Evolutionary conservation across 1,140 invertebrate species (phyloP), one percentile per base, ranked within the genome.

Genomic region (Vanessa atalanta): DNA sequence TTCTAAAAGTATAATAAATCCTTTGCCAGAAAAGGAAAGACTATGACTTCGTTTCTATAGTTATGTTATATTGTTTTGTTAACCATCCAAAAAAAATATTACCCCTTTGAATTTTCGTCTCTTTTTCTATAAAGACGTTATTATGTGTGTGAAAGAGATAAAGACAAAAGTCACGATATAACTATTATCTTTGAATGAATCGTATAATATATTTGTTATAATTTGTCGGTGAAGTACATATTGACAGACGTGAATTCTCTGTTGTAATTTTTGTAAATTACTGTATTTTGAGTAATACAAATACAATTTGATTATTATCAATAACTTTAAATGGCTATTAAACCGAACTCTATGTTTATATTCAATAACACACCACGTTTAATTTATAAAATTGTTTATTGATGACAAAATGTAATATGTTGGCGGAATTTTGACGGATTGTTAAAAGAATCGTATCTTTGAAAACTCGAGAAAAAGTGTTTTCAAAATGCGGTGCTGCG

Each of bases 401-500:
- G 20, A 13, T 8, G 20, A 23, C 9, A 12, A 23, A 50, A 50
- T 50, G 14, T 50, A 50, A n/a, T 50, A 4, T 14, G 13, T 50
- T 50, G 12, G 6, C 37, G 37, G 9, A 43, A 43, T 43, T 53
- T 53, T 8, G 50, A 53, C 50, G 50, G n/a, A 53, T 9, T 53
- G 5, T n/a, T 9, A n/a, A 8, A 53, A 53, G 15, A n/a, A n/a
- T 53, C n/a, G 50, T n/a, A n/a, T 53, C 5, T 7, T 53, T 53
- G 16, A 57, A 61, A 31, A 37, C 4, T 15, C 14, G 31, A 15
- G 14, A 61, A 61, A 31, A 7, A 31, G 26, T 37, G 57, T 37
- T 14, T 66, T 51, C n/a, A 65, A 72, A 20, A 72, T 72, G 71
- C 50, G 71, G 8, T 72, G 71, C 64, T 72, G 71, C 73, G 88